A percentile compares a stretch with the other conserved stretches of the same genome.
These are phyloP conservation scores for Zaprionus obscuricornis DNA, from an alignment of 2,888 invertebrate genomes.

Conservation along the genomic window DNA sequence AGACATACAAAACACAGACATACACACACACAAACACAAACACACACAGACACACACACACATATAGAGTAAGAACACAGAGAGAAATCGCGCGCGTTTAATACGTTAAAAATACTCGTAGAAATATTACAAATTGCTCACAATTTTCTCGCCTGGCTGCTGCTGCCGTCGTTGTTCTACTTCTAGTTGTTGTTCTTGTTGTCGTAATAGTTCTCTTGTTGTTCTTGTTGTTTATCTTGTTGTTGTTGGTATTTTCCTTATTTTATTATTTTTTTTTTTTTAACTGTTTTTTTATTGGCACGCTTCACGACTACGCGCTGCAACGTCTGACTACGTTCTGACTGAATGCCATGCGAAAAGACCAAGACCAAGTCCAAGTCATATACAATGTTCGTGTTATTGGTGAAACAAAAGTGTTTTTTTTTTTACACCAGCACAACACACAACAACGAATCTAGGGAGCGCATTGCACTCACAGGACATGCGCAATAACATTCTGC, in stretches of 20 bases:
- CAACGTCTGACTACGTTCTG: conserved; percentile 80
- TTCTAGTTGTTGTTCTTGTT: conserved; percentile 22
- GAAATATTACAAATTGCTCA: conserved; percentile 72
- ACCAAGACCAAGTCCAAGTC: conserved; percentile 24
- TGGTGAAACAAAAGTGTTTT: conserved; percentile 35
- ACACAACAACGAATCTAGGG: conserved; percentile 10
- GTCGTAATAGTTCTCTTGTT: conserved; percentile 10
- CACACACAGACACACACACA: conserved; percentile 18
- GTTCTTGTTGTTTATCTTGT: conserved; percentile 15
- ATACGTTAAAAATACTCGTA: too few relatives aligned
- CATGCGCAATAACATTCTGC: conserved; percentile 60
- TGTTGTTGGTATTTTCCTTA: conserved; percentile 10
- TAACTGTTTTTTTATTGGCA: conserved; percentile 33
- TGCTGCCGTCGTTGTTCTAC: conserved; percentile 52
- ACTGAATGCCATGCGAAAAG: conserved; percentile 20
- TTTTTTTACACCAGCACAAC: conserved; percentile 49
- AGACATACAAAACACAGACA: conserved; percentile 22
- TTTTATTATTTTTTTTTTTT: conserved; percentile 2
- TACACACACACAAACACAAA: conserved; percentile 18
- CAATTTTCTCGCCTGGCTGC: conserved; percentile 65
- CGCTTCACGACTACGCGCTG: conserved; percentile 77
- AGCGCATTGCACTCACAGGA: conserved; percentile 48
- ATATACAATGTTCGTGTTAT: conserved; percentile 13
- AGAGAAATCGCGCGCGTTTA: conserved; percentile 63
- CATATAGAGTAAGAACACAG: neutral